Evolutionary conservation across 2,888 invertebrate genomes (phyloP), one percentile per base, ranked within the genome.

Genomic region (Sesia apiformis): DNA sequence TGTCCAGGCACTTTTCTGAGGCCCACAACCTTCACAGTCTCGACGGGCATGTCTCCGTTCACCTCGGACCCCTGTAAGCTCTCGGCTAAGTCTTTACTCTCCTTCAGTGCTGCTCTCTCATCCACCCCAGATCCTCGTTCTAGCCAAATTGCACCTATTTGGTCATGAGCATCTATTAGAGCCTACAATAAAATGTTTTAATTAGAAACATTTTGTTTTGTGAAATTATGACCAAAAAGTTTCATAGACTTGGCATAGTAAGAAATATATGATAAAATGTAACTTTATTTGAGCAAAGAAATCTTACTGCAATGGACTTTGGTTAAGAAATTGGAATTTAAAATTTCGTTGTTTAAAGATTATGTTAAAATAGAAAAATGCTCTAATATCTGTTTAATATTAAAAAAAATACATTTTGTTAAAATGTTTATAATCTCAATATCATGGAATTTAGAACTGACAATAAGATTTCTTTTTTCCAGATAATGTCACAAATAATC

Each of bases 111-210:
- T 46, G 80, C 70, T 52, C 81, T 81, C 58, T 89, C 85, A 76
- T 92, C 91, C 67, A 90, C 81, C 38, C 86, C 83, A 40, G 86
- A 85, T 51, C 90, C 90, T 70, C 91, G 84, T 60, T 93, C 82
- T 43, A 90, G 63, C 90, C 90, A 90, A 70, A 90, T 76, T 61
- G 81, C 91, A 52, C 96, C 96, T 74, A 97, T 93, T 80, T 94
- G 93, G 91, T 98, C 98, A 92, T 98, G 97, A 58, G 96, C 94
- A 71, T 95, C 94, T 64, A 98, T 88, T 61, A 98, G 90, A 46
- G 95, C 95, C 93, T 94, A 81, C 55, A 74, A 80, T 23, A 23
- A 23, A 23, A 23, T 23, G 2, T 23, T 23, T 23, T 23, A 23
- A 23, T 23, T 56, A 42, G 53, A 53, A 57, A 23, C 23, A 23